Percentiles rank a stretch among this genome's conserved stretches.
Evolutionary conservation across 2,113 vertebrate species (phyloP).

Genomic region (Sarotherodon lohbergeri): DNA sequence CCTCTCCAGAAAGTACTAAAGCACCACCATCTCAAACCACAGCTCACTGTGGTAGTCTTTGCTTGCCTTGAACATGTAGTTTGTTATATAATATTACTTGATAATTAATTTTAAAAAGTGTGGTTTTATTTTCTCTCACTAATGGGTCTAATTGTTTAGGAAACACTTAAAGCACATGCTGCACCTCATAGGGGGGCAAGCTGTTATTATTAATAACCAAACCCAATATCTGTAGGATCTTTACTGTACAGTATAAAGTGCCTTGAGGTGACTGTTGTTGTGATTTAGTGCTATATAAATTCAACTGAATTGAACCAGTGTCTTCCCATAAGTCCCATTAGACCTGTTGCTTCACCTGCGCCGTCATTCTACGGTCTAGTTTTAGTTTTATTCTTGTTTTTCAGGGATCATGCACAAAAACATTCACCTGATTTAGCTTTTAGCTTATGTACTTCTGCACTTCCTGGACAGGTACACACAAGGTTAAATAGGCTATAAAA

Average conservation of each 20-base stretch:
- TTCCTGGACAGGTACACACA: neutral
- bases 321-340: neutral
- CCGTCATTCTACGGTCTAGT: fast-evolving
- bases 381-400: neutral
- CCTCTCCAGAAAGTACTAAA: neutral
- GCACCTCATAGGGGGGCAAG: neutral
- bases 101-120: fast-evolving
- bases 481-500: neutral
- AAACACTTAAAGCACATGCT: neutral
- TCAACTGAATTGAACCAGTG: neutral
- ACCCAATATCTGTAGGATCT: neutral
- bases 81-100: neutral
- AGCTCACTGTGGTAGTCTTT: neutral
- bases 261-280: neutral
- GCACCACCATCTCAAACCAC: neutral
- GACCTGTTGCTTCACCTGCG: neutral
- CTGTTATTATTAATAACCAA: neutral
- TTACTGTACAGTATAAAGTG: neutral
- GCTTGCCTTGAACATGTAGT: neutral
- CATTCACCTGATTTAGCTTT: neutral
- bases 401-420: neutral
- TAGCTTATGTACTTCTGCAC: neutral
- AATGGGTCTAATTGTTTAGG: neutral
- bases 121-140: neutral
- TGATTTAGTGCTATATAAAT: neutral